Conservation (phyloP, 2,888 invertebrate species). For the Zootermopsis nevadensis region DNA sequence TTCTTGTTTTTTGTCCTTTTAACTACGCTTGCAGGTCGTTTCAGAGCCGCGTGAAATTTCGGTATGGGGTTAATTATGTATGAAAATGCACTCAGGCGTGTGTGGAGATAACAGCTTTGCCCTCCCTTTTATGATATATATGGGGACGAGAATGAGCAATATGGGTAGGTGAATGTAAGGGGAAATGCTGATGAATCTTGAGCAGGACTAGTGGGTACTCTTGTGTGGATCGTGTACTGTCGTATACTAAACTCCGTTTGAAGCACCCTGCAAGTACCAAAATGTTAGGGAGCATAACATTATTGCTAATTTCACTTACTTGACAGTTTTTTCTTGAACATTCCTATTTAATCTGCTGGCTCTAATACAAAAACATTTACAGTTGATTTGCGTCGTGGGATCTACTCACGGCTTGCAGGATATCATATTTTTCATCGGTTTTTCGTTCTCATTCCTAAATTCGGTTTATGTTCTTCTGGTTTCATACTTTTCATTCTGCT, state of each 20-base stretch:
- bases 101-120: conserved; percentile 47
- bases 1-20: conserved; percentile 14
- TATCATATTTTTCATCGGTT: no score
- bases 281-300: no score
- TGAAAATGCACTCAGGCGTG: conserved; percentile 52
- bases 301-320: no score
- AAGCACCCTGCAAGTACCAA: background rate
- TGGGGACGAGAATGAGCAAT: conserved; percentile 6
- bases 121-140: conserved; percentile 36
- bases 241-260: background rate
- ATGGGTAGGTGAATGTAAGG: background rate
- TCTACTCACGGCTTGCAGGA: no score
- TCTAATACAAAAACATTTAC: no score
- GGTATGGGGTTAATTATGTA: conserved; percentile 51
- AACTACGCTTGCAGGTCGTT: conserved; percentile 32
- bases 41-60: conserved; percentile 43
- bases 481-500: no score
- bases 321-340: no score
- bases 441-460: no score
- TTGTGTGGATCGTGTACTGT: background rate
- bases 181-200: background rate
- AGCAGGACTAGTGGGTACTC: background rate
- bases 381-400: no score
- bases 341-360: no score
- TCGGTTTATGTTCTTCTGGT: no score